Base-by-base conservation (phyloP, 2,888 invertebrate genomes). In the Epirrhoe alternata region DNA sequence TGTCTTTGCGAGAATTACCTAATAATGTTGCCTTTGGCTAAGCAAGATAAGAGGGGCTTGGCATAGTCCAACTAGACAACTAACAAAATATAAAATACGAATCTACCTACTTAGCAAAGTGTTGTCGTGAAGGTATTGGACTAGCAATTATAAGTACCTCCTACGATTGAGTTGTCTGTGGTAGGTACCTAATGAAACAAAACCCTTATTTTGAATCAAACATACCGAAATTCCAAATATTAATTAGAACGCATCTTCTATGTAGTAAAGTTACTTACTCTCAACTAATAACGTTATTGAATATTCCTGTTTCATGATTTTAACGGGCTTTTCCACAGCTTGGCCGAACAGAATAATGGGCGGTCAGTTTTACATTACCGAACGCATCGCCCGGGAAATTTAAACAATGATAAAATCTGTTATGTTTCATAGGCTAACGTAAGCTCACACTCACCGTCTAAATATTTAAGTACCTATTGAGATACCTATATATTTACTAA, bases 281-380 rank as follows among this genome's bases (percentile, higher is more conserved):
- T 74, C 69, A 42, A 63, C 51, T 8, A 68, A 60, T 69, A 68
- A 72, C 70, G 72, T 71, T 71, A 72, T 60, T 12, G 64, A 73
- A 75, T 76, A 76, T 76, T 72, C 70, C 54, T 65, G 69, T 74
- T 72, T 71, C 53, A 50, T 61, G 56, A 68, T 61, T 61, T 71
- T 60, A 47, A 64, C 66, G 17, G 56, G 61, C 42, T 67, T 65
- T 65, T 62, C 60, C 51, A 58, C 42, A 31, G 66, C 72, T 73
- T 74, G 61, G 67, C 68, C 70, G 68, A 75, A 70, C 78, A 76
- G 72, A 77, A 75, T 85, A 84, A 83, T 84, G 78, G 77, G 59
- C 74, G 70, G 69, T 62, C 78, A 74, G 82, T 81, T 78, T 80
- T 76, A 73, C 67, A 74, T 77, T 78, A 74, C 76, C 64, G 38